phyloP scores from a whole-genome alignment of 2,888 invertebrate species.

The Pseudococcus longispinus region DNA sequence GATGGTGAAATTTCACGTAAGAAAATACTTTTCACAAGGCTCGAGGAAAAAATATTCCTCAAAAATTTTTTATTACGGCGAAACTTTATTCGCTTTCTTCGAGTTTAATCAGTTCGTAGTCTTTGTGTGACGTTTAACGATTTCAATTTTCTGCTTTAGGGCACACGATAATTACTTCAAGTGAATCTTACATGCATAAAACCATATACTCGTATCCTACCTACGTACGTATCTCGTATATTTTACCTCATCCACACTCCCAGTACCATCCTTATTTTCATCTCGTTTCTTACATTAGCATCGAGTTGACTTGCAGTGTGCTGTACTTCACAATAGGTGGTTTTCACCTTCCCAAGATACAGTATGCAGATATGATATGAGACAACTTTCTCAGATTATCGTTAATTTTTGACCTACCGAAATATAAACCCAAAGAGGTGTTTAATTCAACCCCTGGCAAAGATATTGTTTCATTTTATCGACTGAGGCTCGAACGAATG shows the following conservation, averaged over 20 bases:
- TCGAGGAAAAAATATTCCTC: neutral
- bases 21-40: neutral
- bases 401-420: neutral
- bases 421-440: neutral
- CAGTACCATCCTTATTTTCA: neutral
- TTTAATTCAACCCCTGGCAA: neutral
- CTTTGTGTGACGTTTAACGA: slow-evolving; percentile 43
- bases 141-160: slow-evolving; percentile 49
- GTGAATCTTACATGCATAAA: slow-evolving; percentile 21
- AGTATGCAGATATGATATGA: no score
- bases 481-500: neutral
- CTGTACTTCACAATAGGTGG: neutral
- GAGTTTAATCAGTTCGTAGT: slow-evolving; percentile 29
- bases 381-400: neutral
- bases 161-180: slow-evolving; percentile 51
- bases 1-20: neutral
- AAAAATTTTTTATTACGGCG: neutral
- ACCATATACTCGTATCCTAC: neutral
- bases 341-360: no score
- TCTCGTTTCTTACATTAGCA: neutral
- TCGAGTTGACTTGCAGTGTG: neutral
- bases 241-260: neutral
- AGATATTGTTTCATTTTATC: neutral
- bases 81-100: slow-evolving; percentile 15
- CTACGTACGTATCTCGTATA: neutral